These are phyloP conservation scores for Perodicticus potto DNA, from an alignment of 2,797 vertebrate genomes.

Conservation along the genomic window DNA sequence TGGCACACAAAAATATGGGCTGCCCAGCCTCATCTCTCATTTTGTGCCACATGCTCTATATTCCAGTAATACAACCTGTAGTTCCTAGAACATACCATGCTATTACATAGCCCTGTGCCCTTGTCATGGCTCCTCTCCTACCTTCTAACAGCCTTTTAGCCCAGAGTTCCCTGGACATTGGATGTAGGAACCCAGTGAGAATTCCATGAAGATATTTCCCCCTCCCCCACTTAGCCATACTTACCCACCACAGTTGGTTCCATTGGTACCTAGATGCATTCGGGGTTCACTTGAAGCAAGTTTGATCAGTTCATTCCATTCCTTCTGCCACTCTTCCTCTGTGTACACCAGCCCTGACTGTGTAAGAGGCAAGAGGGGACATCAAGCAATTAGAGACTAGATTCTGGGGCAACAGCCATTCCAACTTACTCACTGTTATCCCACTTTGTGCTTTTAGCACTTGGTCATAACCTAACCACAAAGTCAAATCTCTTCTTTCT, in stretches of 20 bases:
- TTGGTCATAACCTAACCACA: background rate
- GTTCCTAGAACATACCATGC: background rate
- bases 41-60: background rate
- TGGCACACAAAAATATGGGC: background rate
- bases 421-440: background rate
- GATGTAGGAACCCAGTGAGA: background rate
- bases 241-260: conserved; percentile 89
- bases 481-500: conserved; percentile 37
- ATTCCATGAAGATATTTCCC: background rate
- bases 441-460: background rate
- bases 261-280: conserved; percentile 95
- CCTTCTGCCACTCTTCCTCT: conserved; percentile 99
- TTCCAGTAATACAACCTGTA: background rate
- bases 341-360: conserved; percentile 98
- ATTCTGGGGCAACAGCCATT: background rate
- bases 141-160: background rate
- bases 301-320: conserved; percentile 94
- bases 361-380: background rate
- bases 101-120: background rate
- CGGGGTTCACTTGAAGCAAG: conserved; percentile 93
- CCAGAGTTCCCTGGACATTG: background rate
- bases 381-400: background rate
- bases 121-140: background rate
- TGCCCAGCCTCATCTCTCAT: background rate
- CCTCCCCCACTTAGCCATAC: conserved; percentile 23